Evolutionary conservation across 2,888 invertebrate genomes (phyloP), one percentile per base, ranked within the genome.

Genomic region (Eretmocerus hayati): DNA sequence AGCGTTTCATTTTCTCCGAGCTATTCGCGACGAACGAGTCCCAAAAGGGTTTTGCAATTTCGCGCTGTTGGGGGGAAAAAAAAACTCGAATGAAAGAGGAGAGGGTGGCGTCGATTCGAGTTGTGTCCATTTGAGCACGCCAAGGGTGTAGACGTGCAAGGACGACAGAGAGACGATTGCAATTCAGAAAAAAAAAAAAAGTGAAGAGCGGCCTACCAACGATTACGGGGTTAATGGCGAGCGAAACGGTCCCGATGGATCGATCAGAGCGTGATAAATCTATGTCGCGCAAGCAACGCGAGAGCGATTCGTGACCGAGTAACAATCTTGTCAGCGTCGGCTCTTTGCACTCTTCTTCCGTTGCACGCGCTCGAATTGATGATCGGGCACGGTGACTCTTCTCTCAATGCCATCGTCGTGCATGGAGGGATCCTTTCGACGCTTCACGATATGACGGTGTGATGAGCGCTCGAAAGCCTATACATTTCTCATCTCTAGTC

Each of bases 191-290:
- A n/a, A n/a, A n/a, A 20, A 26, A 21, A 26, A 36, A 35, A 19
- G 40, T n/a, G 41, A 35, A 42, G 19, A 37, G 16, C 36, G 19
- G 36, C 26, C 22, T n/a, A 15, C 35, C 45, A 53, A 42, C 58
- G 56, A 58, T 58, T 56, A 55, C 54, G 44, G 52, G 50, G 53
- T 58, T 58, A 58, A 58, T 58, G 56, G 56, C 54, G 56, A 44
- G 48, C 46, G 53, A 54, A 49, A 47, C 50, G 54, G 36, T 50
- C 53, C 48, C 48, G 49, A 54, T 51, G 54, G 50, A 49, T 56
- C 58, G 56, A 58, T 56, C 56, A 52, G 41, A 46, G 43, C 50
- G 43, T 49, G 56, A 58, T 58, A 58, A 58, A 57, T 58, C 55
- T 52, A n/a, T n/a, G n/a, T n/a, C n/a, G n/a, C n/a, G n/a, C n/a